Conservation (phyloP, 2,888 invertebrate genomes). For the Diarsia mendica region DNA sequence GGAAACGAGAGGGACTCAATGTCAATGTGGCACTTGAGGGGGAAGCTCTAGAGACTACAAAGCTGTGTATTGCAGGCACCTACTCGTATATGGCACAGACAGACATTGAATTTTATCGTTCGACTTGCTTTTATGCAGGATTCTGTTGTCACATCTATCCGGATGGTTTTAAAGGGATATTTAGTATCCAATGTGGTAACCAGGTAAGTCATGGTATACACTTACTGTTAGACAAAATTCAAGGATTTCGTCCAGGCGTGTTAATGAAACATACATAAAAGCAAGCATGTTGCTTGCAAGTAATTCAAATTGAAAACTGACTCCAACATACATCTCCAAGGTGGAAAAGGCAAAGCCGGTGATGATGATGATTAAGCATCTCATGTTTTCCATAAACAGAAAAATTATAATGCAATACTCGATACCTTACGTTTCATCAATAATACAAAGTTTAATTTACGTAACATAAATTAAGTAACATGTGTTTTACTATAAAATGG, state of each 20-base stretch:
- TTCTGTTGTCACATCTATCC: not conserved
- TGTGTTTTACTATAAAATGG: constrained; percentile 24
- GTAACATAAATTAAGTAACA: constrained; percentile 21
- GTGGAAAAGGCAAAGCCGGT: not conserved
- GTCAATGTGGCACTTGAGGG: constrained; percentile 40
- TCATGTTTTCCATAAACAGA: not conserved
- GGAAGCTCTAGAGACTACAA: constrained; percentile 27
- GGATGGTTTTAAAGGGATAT: not conserved
- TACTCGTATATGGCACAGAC: constrained; percentile 3
- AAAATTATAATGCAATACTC: constrained; percentile 8
- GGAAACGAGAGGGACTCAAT: constrained; percentile 50
- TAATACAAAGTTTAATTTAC: constrained; percentile 32
- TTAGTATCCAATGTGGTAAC: too few species aligned
- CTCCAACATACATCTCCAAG: too few species aligned
- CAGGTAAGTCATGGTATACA: too few species aligned
- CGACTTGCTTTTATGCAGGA: constrained; percentile 10
- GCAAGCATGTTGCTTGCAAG: not conserved
- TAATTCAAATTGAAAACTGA: not conserved
- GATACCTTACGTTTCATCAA: constrained; percentile 6
- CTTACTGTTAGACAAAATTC: too few species aligned
- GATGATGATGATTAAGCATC: not conserved
- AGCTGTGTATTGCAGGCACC: constrained; percentile 18
- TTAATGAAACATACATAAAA: not conserved
- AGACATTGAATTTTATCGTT: constrained; percentile 35
- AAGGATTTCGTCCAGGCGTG: too few species aligned